Percentiles rank a stretch among this genome's conserved stretches.
phyloP scores from a whole-genome alignment of 2,113 vertebrate genomes.

The Colistium nudipinnis region DNA sequence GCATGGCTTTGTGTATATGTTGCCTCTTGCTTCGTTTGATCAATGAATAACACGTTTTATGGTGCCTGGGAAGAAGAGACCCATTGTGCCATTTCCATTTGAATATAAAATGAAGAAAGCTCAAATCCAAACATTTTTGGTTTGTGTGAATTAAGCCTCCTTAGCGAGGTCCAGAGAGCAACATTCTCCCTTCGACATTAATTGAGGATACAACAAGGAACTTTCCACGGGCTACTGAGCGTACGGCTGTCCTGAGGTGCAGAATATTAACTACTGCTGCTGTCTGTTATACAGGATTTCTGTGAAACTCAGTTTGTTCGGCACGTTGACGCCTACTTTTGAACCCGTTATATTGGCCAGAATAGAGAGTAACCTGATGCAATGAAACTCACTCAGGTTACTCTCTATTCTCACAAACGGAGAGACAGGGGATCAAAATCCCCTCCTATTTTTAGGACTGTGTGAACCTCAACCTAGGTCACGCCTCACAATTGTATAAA shows the following conservation, averaged over 20 bases:
- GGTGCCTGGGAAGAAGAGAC: background rate
- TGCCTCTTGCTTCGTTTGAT: slow-evolving; percentile 26
- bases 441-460: background rate
- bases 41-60: slow-evolving; percentile 19
- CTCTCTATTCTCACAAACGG: slow-evolving; percentile 8
- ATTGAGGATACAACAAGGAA: slow-evolving; percentile 21
- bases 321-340: too few relatives aligned
- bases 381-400: background rate
- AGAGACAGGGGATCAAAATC: slow-evolving; percentile 9
- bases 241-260: background rate
- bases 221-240: background rate
- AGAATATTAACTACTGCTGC: background rate
- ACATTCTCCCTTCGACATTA: slow-evolving; percentile 20
- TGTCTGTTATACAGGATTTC: background rate
- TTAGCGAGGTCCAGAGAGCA: slow-evolving; percentile 16
- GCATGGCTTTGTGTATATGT: background rate
- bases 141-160: slow-evolving; percentile 2
- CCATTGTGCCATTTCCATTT: slow-evolving; percentile 25
- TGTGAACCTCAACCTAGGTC: slow-evolving; percentile 3
- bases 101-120: slow-evolving; percentile 9
- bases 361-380: too few relatives aligned
- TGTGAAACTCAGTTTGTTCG: too few relatives aligned
- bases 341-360: too few relatives aligned
- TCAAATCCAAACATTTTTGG: background rate
- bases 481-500: slow-evolving; percentile 24